These are phyloP conservation scores for Streptopelia turtur DNA, from an alignment of 2,797 vertebrate genomes.

Conservation along the genomic window DNA sequence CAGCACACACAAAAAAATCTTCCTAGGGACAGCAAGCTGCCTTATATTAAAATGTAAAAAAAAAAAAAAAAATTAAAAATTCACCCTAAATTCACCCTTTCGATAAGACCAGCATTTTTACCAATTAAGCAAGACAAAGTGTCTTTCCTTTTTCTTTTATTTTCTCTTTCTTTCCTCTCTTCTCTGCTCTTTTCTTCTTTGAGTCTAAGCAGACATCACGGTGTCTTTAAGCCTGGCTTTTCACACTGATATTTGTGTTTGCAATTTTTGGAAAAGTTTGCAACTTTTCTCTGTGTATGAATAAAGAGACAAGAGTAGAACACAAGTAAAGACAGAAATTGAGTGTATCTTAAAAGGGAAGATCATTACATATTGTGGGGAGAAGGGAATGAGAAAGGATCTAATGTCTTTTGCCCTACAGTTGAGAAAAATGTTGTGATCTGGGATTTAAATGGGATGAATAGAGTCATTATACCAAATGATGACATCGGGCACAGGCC, in stretches of 20 bases:
- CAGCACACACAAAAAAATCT: not conserved
- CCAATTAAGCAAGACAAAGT: not conserved
- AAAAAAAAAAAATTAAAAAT: not conserved
- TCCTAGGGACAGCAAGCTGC: not conserved
- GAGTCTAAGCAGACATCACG: not conserved
- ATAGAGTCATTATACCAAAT: slow-evolving; percentile 21
- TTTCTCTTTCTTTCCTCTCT: not conserved
- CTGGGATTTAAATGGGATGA: slow-evolving; percentile 5
- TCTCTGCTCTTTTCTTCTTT: not conserved
- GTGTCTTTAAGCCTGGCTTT: not conserved
- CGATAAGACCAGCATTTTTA: not conserved
- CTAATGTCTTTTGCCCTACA: not conserved
- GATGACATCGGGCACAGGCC: slow-evolving; percentile 3
- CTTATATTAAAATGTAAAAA: not conserved
- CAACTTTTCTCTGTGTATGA: not conserved
- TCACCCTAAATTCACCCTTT: not conserved
- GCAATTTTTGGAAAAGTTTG: not conserved
- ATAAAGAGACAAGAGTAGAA: not conserved
- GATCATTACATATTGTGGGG: not conserved
- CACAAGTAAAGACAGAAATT: not conserved
- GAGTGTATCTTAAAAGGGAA: not conserved
- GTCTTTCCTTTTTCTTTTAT: not conserved
- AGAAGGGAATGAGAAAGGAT: not conserved
- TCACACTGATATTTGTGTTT: not conserved
- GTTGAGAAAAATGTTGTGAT: slow-evolving; percentile 15